phyloP scores from a whole-genome alignment of 2,113 vertebrate species.

The human region DNA sequence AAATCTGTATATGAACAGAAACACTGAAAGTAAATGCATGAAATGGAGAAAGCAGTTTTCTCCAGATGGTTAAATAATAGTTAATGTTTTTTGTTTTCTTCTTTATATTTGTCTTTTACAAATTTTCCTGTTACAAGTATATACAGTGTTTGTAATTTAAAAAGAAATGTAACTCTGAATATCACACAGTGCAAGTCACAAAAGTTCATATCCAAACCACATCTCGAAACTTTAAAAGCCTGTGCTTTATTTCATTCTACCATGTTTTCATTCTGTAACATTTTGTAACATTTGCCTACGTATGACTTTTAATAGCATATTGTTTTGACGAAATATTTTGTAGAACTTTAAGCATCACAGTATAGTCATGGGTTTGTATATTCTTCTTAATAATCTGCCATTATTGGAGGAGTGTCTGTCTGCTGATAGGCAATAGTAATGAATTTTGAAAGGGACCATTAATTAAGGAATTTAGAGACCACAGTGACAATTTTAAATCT shows the following conservation, averaged over 20 bases:
- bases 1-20: not conserved
- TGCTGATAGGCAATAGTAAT: not conserved
- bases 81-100: not conserved
- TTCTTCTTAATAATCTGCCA: not conserved
- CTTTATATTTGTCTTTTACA: not conserved
- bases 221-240: not conserved
- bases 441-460: not conserved
- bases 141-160: not conserved
- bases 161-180: not conserved
- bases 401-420: not conserved
- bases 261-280: not conserved
- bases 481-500: not conserved
- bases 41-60: not conserved
- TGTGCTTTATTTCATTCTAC: not conserved
- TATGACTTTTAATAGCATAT: not conserved
- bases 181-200: not conserved
- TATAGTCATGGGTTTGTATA: not conserved
- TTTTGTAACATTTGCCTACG: not conserved
- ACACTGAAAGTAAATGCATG: not conserved
- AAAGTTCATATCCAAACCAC: not conserved
- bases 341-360: not conserved
- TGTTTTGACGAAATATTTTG: not conserved
- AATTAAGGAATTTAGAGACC: not conserved
- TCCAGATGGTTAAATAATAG: not conserved
- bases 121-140: not conserved